Evolutionary conservation across 1,140 invertebrate genomes (phyloP).

Genomic region (Hyles euphorbiae): DNA sequence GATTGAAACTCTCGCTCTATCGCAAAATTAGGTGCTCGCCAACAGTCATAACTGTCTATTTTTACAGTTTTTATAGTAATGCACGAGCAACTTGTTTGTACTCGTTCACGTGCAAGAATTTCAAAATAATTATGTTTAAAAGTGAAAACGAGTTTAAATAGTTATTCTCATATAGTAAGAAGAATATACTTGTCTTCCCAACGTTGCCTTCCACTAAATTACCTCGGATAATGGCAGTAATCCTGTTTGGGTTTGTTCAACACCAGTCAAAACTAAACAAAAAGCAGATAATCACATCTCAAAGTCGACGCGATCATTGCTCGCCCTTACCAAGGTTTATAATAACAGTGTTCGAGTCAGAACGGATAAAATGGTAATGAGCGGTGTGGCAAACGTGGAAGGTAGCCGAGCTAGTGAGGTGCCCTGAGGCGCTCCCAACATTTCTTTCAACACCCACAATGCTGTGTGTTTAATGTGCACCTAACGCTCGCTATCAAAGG

Average conservation of each 20-base stretch:
- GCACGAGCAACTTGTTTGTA: too few species aligned
- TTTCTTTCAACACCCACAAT: conserved; percentile 68
- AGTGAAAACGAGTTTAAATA: too few species aligned
- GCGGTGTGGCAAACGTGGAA: conserved; percentile 27
- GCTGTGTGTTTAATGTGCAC: conserved; percentile 63
- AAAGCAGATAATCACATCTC: conserved; percentile 46
- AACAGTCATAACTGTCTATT: too few species aligned
- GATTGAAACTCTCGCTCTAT: too few species aligned
- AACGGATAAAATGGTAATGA: conserved; percentile 61
- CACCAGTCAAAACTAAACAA: conserved; percentile 33
- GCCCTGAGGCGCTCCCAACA: conserved; percentile 41
- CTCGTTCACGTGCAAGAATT: too few species aligned
- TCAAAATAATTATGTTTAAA: too few species aligned
- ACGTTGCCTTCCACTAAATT: conserved; percentile 3
- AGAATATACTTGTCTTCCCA: background rate
- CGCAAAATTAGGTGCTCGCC: too few species aligned
- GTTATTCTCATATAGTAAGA: too few species aligned
- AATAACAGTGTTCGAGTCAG: conserved; percentile 53
- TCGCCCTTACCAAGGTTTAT: conserved; percentile 47
- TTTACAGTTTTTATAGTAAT: too few species aligned
- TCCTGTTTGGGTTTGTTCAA: conserved; percentile 32
- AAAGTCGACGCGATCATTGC: conserved; percentile 45
- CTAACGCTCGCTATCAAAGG: conserved; percentile 52
- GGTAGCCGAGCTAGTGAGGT: conserved; percentile 33
- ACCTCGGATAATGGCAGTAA: conserved; percentile 20